phyloP scores from a whole-genome alignment of 2,888 invertebrate genomes.

The Tridacna gigas region DNA sequence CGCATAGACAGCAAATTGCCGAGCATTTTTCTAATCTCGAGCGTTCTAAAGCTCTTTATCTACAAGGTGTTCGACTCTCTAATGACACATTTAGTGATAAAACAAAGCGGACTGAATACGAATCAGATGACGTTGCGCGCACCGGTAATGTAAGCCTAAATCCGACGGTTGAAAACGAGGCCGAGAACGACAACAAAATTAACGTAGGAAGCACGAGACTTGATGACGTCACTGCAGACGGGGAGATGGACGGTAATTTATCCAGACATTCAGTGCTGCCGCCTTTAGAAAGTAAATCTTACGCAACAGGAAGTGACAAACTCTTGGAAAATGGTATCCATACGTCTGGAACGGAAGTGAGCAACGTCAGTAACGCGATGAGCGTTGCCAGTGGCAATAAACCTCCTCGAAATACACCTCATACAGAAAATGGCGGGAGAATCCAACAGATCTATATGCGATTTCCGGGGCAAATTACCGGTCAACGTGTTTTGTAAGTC shows the following conservation, averaged over 20 bases:
- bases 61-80: constrained; percentile 1
- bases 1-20: constrained; percentile 9
- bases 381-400: constrained; percentile 41
- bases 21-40: constrained; percentile 12
- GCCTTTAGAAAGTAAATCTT: constrained; percentile 12
- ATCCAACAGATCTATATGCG: constrained; percentile 61
- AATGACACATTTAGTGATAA: constrained; percentile 2
- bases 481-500: constrained; percentile 65
- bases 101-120: neutral
- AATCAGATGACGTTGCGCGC: neutral
- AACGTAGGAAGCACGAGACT: neutral
- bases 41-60: constrained; percentile 1
- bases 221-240: neutral
- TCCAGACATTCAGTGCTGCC: constrained; percentile 17
- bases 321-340: neutral
- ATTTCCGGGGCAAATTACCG: constrained; percentile 62
- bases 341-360: constrained; percentile 2
- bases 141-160: neutral
- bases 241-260: constrained; percentile 1
- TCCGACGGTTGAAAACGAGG: neutral
- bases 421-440: constrained; percentile 33
- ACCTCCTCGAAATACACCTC: constrained; percentile 43
- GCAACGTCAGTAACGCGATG: constrained; percentile 23
- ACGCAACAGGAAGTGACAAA: neutral
- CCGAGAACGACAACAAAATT: neutral